A percentile compares a stretch with the other conserved stretches of the same genome.
These are phyloP conservation scores for Palythoa caribaeorum DNA, from an alignment of 92 coral and sea anemone species.

Conservation along the genomic window DNA sequence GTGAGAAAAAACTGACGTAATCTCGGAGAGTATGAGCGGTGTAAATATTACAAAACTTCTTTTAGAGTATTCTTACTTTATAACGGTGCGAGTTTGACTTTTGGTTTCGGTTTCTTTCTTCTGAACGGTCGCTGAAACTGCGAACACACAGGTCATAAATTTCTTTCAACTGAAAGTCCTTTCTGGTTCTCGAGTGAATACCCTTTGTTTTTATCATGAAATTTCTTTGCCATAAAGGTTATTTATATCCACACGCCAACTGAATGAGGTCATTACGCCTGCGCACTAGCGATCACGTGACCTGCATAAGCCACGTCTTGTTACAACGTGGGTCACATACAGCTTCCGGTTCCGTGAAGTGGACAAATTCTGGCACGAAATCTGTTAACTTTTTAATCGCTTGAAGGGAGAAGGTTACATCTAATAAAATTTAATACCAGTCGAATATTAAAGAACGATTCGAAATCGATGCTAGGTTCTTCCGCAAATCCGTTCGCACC, in stretches of 20 bases:
- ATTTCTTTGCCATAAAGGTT: constrained; percentile 71
- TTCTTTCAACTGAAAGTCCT: constrained; percentile 51
- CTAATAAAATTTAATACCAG: not conserved
- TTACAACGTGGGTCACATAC: constrained; percentile 85
- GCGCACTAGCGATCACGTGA: constrained; percentile 65
- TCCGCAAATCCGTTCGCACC: not conserved
- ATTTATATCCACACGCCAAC: constrained; percentile 83
- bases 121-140: not conserved
- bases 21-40: not conserved
- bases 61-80: not conserved
- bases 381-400: not conserved
- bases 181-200: constrained; percentile 68
- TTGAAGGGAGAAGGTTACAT: not conserved
- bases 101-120: not conserved
- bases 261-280: constrained; percentile 69
- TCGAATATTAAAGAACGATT: not conserved
- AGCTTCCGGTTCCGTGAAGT: constrained; percentile 91
- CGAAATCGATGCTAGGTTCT: not conserved
- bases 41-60: not conserved
- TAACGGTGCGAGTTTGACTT: not conserved
- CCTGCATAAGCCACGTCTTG: constrained; percentile 64
- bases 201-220: constrained; percentile 87
- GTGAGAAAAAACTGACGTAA: constrained; percentile 28
- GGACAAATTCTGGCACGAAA: constrained; percentile 57
- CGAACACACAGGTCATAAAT: constrained; percentile 4